phyloP scores from a whole-genome alignment of 1,140 invertebrate species.

The Drosophila orosa region DNA sequence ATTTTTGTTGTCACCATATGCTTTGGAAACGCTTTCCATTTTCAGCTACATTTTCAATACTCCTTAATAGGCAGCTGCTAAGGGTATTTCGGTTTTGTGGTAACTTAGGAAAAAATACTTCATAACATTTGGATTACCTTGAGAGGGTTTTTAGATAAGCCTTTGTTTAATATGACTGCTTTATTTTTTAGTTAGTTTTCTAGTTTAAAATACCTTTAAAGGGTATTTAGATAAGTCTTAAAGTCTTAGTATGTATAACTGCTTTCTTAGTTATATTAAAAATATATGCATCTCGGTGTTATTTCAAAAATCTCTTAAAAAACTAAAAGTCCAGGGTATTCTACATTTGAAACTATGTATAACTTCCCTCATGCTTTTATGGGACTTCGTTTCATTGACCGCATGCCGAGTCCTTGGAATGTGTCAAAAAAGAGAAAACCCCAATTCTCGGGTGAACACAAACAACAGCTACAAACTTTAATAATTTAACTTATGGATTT shows the following conservation, averaged over 20 bases:
- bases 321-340: neutral
- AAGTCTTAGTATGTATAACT: too few relatives aligned
- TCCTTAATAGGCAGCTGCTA: neutral
- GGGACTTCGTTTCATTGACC: constrained; percentile 46
- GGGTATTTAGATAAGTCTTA: fast-evolving
- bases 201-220: neutral
- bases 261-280: too few relatives aligned
- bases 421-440: constrained; percentile 56
- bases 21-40: constrained; percentile 67
- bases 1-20: constrained; percentile 79
- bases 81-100: constrained; percentile 4
- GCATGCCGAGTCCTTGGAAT: constrained; percentile 52
- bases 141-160: fast-evolving
- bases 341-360: neutral
- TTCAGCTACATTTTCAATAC: constrained; percentile 49
- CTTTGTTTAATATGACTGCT: too few relatives aligned
- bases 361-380: constrained; percentile 12
- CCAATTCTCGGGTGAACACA: constrained; percentile 19
- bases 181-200: too few relatives aligned
- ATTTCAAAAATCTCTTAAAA: neutral
- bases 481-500: constrained; percentile 83
- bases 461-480: constrained; percentile 65
- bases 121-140: neutral
- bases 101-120: too few relatives aligned
- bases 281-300: too few relatives aligned